Evolutionary conservation across 2,113 vertebrate species (phyloP), one percentile per base, ranked within the genome.

Genomic region (Nesoenas mayeri): DNA sequence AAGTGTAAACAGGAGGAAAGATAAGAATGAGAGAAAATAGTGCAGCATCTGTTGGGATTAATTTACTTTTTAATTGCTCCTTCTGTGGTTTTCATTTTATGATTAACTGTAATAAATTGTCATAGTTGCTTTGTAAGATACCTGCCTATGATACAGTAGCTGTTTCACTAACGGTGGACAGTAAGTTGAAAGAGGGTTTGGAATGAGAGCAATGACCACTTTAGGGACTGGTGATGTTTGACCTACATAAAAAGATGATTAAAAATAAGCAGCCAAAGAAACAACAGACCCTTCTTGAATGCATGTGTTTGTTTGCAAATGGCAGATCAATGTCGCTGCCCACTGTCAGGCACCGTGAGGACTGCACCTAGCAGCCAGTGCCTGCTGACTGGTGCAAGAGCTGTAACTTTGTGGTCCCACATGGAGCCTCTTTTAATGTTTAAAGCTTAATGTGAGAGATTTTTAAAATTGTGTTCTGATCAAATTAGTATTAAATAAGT

Each of bases 61-160:
- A 97, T 96, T 94, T 88, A 87, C 72, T 91, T 93, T 92, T 77
- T 94, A 97, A 90, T 94, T 91, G 70, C 61, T 75, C 28, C n/a
- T 92, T 89, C 65, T 87, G 80, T 13, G 38, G 26, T 88, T 88
- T 96, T 89, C 14, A 70, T 94, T 86, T 88, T 77, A 70, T 80
- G 67, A 80, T 96, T 89, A 66, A 42, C 71, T 77, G 24, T 15
- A 7, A 85, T 91, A 79, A 67, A 79, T 88, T 93, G 69, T 72
- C 58, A 53, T 69, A 87, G 67, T 58, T 56, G 74, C 51, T 94
- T 79, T 83, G 38, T 77, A 71, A 89, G 77, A 80, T 89, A 96
- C 60, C 36, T 91, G 69, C 13, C 75, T 72, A 54, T 92, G 93
- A 88, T 91, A 85, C 74, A 77, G 95, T 88, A 79, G 36, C 62